These are phyloP conservation scores for Thrips palmi DNA, from an alignment of 1,140 invertebrate species.

Conservation along the genomic window DNA sequence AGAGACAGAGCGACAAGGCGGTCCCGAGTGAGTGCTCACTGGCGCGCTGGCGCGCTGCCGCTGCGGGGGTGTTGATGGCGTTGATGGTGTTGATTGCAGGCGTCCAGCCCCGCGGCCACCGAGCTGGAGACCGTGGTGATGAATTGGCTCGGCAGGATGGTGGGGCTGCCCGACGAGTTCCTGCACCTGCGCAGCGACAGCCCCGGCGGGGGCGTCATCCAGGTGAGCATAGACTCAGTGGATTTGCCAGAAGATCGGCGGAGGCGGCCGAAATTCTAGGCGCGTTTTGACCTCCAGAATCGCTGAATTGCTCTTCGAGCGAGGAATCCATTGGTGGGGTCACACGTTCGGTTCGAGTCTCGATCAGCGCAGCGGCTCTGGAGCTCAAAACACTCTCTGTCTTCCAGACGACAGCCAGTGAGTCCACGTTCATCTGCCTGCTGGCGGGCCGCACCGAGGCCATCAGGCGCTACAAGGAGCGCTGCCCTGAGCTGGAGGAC, in stretches of 20 bases:
- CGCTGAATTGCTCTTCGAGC: not conserved
- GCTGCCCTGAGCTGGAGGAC: slow-evolving; percentile 55
- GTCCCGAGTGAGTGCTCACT: no score
- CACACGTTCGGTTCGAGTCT: no score
- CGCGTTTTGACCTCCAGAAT: not conserved
- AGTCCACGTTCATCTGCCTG: slow-evolving; percentile 77
- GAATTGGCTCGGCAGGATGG: slow-evolving; percentile 94
- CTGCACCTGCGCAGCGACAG: slow-evolving; percentile 53
- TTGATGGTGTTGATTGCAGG: slow-evolving; percentile 29
- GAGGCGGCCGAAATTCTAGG: not conserved
- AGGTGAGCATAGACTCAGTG: slow-evolving; percentile 27
- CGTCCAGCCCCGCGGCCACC: slow-evolving; percentile 86
- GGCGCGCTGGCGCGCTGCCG: no score
- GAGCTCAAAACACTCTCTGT: no score
- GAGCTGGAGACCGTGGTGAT: slow-evolving; percentile 92
- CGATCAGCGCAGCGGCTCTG: no score
- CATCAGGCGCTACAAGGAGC: slow-evolving; percentile 42
- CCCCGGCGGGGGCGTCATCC: slow-evolving; percentile 80
- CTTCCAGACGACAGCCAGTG: slow-evolving; percentile 63
- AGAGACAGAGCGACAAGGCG: no score
- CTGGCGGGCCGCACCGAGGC: slow-evolving; percentile 77
- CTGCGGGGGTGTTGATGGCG: not conserved
- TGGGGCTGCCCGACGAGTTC: slow-evolving; percentile 78
- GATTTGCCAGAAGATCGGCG: not conserved
- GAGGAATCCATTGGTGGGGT: not conserved